phyloP scores from a whole-genome alignment of 1,140 invertebrate genomes.

The Bradysia coprophila region DNA sequence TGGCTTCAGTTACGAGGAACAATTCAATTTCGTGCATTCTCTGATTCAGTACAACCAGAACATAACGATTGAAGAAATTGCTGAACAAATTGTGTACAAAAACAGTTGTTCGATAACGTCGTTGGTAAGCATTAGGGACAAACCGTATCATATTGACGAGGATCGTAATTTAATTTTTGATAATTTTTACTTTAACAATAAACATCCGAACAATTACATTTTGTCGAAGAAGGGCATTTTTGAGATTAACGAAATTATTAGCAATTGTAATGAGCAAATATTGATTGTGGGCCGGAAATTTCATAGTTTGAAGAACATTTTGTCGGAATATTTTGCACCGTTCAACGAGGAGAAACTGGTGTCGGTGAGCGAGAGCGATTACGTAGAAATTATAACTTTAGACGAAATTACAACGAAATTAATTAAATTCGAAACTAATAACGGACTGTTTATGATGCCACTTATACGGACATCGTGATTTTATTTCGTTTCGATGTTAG shows the following conservation, averaged over 20 bases:
- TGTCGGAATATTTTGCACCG: not conserved
- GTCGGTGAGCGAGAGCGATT: not conserved
- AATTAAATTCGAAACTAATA: not conserved
- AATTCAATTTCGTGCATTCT: not conserved
- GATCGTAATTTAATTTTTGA: not conserved
- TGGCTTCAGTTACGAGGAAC: slow-evolving; percentile 7
- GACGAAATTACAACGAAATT: not conserved
- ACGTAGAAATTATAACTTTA: not conserved
- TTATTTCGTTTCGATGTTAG: no score
- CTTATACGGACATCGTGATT: no score
- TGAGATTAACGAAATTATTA: not conserved
- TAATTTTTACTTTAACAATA: not conserved
- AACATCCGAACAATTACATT: not conserved
- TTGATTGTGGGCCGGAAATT: not conserved
- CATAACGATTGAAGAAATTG: not conserved
- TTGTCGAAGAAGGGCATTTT: not conserved
- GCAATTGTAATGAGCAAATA: not conserved
- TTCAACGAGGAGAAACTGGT: not conserved
- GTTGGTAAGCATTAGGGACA: not conserved
- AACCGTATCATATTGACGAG: not conserved
- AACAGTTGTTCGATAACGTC: not conserved
- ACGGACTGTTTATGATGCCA: not conserved
- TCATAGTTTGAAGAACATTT: not conserved
- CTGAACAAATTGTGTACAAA: not conserved
- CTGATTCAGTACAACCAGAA: not conserved